Conservation (phyloP, 2,888 invertebrate genomes). For the Coleophora deauratella region DNA sequence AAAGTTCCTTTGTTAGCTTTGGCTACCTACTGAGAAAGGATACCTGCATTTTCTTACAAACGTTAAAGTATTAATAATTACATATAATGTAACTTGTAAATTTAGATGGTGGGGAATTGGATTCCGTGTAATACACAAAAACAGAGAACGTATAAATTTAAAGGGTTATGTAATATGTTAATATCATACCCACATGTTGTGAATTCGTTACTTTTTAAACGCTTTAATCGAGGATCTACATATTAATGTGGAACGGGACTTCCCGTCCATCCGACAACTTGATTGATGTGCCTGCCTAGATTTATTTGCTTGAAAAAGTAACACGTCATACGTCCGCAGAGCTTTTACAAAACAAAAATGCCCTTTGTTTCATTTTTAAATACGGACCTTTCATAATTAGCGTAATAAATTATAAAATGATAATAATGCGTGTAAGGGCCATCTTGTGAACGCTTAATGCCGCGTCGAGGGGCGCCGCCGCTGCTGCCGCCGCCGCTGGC, state of each 20-base stretch:
- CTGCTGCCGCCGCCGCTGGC: conserved; percentile 35
- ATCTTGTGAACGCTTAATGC: conserved; percentile 65
- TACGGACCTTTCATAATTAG: conserved; percentile 68
- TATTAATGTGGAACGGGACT: conserved; percentile 62
- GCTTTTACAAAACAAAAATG: conserved; percentile 55
- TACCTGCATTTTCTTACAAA: no score
- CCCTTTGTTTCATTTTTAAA: conserved; percentile 68
- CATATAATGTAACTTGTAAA: no score
- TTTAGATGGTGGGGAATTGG: no score
- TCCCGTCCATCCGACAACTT: conserved; percentile 68
- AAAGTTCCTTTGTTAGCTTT: no score
- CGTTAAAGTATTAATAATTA: no score
- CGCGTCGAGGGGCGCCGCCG: conserved; percentile 50
- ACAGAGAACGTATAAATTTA: no score
- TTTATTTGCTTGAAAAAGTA: conserved; percentile 64
- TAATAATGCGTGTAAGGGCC: conserved; percentile 58
- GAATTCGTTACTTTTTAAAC: conserved; percentile 61
- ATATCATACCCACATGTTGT: conserved; percentile 46
- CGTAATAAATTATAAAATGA: conserved; percentile 74
- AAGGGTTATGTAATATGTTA: conserved; percentile 48
- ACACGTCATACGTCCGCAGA: conserved; percentile 61
- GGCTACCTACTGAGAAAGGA: no score
- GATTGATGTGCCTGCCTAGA: conserved; percentile 70
- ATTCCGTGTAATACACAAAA: not conserved
- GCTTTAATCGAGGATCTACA: conserved; percentile 68